These are phyloP conservation scores for Mus minutoides DNA, from an alignment of 2,797 vertebrate genomes.

Conservation along the genomic window DNA sequence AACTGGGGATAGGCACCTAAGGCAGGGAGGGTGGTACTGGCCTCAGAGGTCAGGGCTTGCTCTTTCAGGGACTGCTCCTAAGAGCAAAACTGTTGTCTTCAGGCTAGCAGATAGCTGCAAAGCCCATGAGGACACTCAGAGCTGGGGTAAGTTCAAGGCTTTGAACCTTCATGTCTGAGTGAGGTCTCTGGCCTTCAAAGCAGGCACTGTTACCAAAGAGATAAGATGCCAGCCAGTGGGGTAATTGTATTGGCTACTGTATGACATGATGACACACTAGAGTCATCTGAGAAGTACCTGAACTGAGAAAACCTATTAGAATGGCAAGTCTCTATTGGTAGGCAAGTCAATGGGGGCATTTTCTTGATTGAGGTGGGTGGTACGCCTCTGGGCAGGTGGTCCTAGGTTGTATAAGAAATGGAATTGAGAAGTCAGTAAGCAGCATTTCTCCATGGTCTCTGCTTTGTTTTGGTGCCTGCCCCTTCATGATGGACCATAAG, in stretches of 20 bases:
- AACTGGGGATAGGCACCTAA: neutral
- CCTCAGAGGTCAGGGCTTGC: neutral
- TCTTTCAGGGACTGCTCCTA: neutral
- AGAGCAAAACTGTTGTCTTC: too few species aligned
- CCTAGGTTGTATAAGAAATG: neutral
- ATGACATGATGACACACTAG: neutral
- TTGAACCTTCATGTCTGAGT: neutral
- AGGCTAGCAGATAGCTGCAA: neutral
- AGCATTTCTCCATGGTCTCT: neutral
- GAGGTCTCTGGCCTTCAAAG: neutral
- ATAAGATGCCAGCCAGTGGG: neutral
- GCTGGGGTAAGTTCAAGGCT: neutral
- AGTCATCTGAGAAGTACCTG: neutral
- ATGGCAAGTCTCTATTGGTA: neutral
- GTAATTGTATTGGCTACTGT: neutral
- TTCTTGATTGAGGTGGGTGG: neutral
- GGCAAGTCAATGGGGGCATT: neutral
- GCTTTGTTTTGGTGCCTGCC: neutral
- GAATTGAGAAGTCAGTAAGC: neutral
- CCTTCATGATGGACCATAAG: neutral
- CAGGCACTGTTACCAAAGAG: neutral
- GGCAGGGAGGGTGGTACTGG: neutral
- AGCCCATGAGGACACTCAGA: neutral
- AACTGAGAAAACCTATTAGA: neutral
- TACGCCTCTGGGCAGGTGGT: neutral